Conservation (phyloP, 2,797 vertebrate genomes). For the Pagetopsis macropterus region DNA sequence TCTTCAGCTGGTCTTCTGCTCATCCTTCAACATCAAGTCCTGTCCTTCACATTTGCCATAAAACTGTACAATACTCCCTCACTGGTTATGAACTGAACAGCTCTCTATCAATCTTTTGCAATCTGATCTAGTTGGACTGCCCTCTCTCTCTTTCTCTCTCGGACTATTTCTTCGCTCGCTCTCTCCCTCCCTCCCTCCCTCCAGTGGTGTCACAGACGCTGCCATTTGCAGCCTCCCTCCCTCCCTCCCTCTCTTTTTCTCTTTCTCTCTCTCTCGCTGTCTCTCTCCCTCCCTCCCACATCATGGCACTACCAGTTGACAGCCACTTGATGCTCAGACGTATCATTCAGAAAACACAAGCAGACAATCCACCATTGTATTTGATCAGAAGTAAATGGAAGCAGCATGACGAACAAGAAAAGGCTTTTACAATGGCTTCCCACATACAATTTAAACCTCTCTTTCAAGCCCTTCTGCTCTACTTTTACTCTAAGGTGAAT, state of each 20-base stretch:
- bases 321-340: slow-evolving; percentile 77
- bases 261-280: slow-evolving; percentile 31
- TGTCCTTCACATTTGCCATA: slow-evolving; percentile 51
- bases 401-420: slow-evolving; percentile 34
- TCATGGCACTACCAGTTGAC: slow-evolving; percentile 79
- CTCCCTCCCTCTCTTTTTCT: slow-evolving; percentile 19
- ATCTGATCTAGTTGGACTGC: slow-evolving; percentile 80
- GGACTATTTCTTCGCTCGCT: slow-evolving; percentile 46
- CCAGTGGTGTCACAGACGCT: slow-evolving; percentile 73
- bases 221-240: slow-evolving; percentile 74
- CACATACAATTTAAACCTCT: slow-evolving; percentile 21
- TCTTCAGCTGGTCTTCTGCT: slow-evolving; percentile 57
- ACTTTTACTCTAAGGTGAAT: slow-evolving; percentile 20
- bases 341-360: slow-evolving; percentile 73
- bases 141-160: slow-evolving; percentile 41
- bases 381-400: slow-evolving; percentile 49
- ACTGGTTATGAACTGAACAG: slow-evolving; percentile 64
- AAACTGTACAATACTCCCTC: slow-evolving; percentile 60
- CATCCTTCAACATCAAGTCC: slow-evolving; percentile 47
- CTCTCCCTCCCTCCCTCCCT: slow-evolving; percentile 38
- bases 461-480: slow-evolving; percentile 34
- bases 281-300: slow-evolving; percentile 56
- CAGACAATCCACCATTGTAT: slow-evolving; percentile 56
- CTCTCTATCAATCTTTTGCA: slow-evolving; percentile 79
- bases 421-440: slow-evolving; percentile 37